phyloP scores from a whole-genome alignment of 2,888 invertebrate genomes.

The Lobophora halterata region DNA sequence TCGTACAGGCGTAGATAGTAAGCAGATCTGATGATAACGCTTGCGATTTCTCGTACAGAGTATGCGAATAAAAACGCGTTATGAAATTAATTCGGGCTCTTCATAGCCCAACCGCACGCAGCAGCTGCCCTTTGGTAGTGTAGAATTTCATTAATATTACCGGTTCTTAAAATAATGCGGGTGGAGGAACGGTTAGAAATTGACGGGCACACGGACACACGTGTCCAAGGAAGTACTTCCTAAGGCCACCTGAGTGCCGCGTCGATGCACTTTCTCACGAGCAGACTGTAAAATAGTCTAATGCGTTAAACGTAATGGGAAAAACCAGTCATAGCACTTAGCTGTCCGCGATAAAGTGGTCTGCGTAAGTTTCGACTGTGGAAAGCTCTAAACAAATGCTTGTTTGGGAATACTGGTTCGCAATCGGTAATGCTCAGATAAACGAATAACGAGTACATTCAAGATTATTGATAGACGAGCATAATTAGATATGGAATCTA shows the following conservation, averaged over 20 bases:
- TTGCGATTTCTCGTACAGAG: slow-evolving; percentile 18
- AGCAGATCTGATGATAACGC: slow-evolving; percentile 15
- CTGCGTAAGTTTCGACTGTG: slow-evolving; percentile 27
- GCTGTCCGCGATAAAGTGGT: slow-evolving; percentile 33
- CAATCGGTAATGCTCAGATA: not conserved
- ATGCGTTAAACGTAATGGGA: slow-evolving; percentile 58
- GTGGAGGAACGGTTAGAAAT: slow-evolving; percentile 60
- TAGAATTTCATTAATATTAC: slow-evolving; percentile 75
- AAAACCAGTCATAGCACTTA: slow-evolving; percentile 60
- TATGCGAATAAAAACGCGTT: slow-evolving; percentile 43
- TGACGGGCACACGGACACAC: slow-evolving; percentile 56
- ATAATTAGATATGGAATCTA: too few relatives aligned
- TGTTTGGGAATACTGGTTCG: not conserved
- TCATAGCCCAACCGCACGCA: slow-evolving; percentile 56
- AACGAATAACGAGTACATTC: too few relatives aligned
- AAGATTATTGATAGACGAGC: too few relatives aligned
- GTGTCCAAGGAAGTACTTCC: slow-evolving; percentile 64
- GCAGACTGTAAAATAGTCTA: slow-evolving; percentile 50
- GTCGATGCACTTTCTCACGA: slow-evolving; percentile 65
- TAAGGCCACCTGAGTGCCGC: slow-evolving; percentile 59
- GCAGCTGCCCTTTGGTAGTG: slow-evolving; percentile 70
- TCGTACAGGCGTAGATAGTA: slow-evolving; percentile 4
- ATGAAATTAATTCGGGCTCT: slow-evolving; percentile 55
- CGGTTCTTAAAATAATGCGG: slow-evolving; percentile 75
- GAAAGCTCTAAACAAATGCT: slow-evolving; percentile 15